Percentiles rank a stretch among this genome's conserved stretches.
Evolutionary conservation across 1,140 invertebrate species (phyloP).

Genomic region (Bombus superbus): DNA sequence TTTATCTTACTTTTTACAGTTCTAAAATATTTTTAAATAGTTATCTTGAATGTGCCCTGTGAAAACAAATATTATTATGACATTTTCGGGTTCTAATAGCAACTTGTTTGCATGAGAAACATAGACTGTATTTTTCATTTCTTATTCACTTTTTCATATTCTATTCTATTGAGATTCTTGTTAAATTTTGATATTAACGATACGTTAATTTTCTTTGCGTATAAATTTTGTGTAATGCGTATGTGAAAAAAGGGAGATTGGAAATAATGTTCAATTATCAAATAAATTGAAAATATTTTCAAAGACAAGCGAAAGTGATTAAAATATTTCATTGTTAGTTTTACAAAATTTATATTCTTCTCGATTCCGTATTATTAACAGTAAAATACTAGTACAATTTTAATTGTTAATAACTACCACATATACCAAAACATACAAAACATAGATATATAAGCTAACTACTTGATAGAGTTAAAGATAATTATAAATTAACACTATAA

Average conservation of each 20-base stretch:
- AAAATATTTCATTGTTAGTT: constrained; percentile 10
- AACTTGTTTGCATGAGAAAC: constrained; percentile 66
- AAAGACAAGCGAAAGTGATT: neutral
- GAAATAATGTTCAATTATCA: constrained; percentile 55
- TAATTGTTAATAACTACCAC: neutral
- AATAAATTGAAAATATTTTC: neutral
- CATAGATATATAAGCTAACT: neutral
- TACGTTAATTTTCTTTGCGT: constrained; percentile 49
- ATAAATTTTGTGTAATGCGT: constrained; percentile 60
- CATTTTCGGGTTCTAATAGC: constrained; percentile 63
- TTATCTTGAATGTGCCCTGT: constrained; percentile 7
- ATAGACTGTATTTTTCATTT: constrained; percentile 67
- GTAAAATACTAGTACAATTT: constrained; percentile 1
- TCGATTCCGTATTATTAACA: neutral
- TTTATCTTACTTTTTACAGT: neutral
- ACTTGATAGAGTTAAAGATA: constrained; percentile 3
- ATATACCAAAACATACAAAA: constrained; percentile 1
- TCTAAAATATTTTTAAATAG: neutral
- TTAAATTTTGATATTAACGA: constrained; percentile 63
- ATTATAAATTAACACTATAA: constrained; percentile 15
- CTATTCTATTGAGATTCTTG: constrained; percentile 57
- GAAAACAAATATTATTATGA: constrained; percentile 42
- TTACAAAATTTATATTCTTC: constrained; percentile 23
- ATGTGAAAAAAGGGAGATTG: constrained; percentile 62
- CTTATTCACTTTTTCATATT: constrained; percentile 54